Evolutionary conservation across 2,888 invertebrate species (phyloP), one percentile per base, ranked within the genome.

Genomic region (Polydrusus pterygomalis): DNA sequence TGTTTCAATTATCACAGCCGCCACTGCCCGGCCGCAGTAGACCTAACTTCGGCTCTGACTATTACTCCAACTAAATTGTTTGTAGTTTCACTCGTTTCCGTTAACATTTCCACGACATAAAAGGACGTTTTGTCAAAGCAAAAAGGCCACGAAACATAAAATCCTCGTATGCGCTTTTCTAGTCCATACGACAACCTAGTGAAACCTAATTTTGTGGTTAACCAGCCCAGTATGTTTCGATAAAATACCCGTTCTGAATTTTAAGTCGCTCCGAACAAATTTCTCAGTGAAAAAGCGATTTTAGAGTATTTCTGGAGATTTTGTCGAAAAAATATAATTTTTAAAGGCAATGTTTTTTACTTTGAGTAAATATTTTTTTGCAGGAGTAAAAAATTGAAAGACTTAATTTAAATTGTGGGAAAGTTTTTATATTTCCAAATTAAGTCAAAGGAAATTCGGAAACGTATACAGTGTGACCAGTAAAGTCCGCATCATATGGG

Each of bases 151-250:
- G 10, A 72, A 15, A 38, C 38, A 11, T 30, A 45, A 72, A 65
- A 65, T 45, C 15, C 15, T 43, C 34, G 43, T 34, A 43, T 73
- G 67, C 49, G 68, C 67, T 34, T 60, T 63, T 68, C 67, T 49
- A 68, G 67, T 60, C 60, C 68, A 54, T 60, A 58, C 47, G 20
- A 47, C 34, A 49, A 62, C 60, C 40, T 34, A 74, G 63, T 45
- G 63, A 70, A 74, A 74, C 70, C 74, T 74, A 74, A 74, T 70
- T 74, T 63, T 45, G 69, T 40, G 51, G 67, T 47, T 70, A 74
- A 74, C 74, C 74, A 56, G 47, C 34, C 68, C 69, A 74, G 70
- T 74, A 70, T 74, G 74, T 74, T 74, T 74, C 70, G 64, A 75
- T 75, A 75, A 75, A 70, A 71, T 68, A 63, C 75, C 30, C 51